A percentile compares a stretch with the other conserved stretches of the same genome.
Conservation (phyloP, 2,888 invertebrate genomes). For the Acleris emargana region DNA sequence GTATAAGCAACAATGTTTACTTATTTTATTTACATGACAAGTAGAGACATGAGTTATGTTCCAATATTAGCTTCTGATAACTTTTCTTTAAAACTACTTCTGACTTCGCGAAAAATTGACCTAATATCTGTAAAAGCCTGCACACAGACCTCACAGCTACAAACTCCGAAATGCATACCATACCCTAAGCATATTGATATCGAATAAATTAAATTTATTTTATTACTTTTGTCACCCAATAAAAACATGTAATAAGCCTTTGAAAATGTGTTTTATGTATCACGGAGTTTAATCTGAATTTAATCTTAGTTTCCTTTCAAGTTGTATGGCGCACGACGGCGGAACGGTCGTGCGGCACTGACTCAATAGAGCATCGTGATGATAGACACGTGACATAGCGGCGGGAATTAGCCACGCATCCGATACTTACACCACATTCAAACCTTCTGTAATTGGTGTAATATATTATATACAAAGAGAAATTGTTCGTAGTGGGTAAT, state of each 20-base stretch:
- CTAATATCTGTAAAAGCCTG: too few species aligned
- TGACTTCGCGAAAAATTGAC: too few species aligned
- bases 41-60: too few species aligned
- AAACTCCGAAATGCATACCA: too few species aligned
- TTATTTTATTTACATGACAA: too few species aligned
- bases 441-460: slow-evolving; percentile 23
- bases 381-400: slow-evolving; percentile 53
- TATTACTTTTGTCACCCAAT: slow-evolving; percentile 14
- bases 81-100: too few species aligned
- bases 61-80: too few species aligned
- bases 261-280: slow-evolving; percentile 45
- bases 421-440: slow-evolving; percentile 30
- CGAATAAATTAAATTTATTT: background rate
- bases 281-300: slow-evolving; percentile 50
- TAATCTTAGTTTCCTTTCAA: slow-evolving; percentile 53
- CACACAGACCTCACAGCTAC: too few species aligned
- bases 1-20: background rate
- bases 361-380: slow-evolving; percentile 59
- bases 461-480: background rate
- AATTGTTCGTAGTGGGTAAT: too few species aligned
- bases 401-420: slow-evolving; percentile 38
- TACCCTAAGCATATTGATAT: background rate
- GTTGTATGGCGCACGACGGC: slow-evolving; percentile 52
- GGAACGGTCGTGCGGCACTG: slow-evolving; percentile 52
- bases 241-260: slow-evolving; percentile 39